phyloP scores from a whole-genome alignment of 2,113 vertebrate species.

The Chloropsis cyanopogon region DNA sequence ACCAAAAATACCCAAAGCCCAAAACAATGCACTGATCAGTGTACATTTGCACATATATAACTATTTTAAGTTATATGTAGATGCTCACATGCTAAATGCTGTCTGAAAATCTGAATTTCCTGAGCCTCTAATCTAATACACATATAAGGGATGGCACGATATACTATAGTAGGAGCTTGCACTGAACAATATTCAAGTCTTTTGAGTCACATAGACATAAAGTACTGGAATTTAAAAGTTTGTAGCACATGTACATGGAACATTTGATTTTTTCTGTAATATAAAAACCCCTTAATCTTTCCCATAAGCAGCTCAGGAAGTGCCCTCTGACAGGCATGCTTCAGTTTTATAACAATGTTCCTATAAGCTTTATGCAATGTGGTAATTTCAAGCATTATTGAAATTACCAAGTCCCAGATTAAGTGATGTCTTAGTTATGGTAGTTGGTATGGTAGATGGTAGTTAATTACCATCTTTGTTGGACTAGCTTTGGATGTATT shows the following conservation, averaged over 20 bases:
- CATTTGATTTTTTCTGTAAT: background rate
- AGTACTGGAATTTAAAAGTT: background rate
- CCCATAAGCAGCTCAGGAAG: rapidly evolving
- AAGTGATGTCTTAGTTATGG: background rate
- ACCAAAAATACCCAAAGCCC: background rate
- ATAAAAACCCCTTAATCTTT: background rate
- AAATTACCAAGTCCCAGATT: background rate
- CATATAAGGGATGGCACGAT: background rate
- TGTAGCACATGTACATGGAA: background rate
- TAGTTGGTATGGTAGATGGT: background rate
- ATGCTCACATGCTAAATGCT: background rate
- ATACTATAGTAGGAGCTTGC: background rate
- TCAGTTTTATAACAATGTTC: background rate
- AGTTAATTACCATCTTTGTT: background rate
- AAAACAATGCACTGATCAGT: background rate
- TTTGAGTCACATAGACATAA: background rate
- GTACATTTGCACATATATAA: background rate
- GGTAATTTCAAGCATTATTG: background rate
- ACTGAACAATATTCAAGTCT: background rate
- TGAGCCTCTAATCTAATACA: background rate
- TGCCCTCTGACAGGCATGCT: background rate
- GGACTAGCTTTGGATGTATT: background rate
- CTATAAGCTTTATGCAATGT: background rate
- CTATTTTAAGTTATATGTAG: background rate
- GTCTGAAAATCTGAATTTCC: background rate